These are phyloP conservation scores for Phaethornis superciliosus DNA, from an alignment of 2,113 vertebrate species.

Conservation along the genomic window DNA sequence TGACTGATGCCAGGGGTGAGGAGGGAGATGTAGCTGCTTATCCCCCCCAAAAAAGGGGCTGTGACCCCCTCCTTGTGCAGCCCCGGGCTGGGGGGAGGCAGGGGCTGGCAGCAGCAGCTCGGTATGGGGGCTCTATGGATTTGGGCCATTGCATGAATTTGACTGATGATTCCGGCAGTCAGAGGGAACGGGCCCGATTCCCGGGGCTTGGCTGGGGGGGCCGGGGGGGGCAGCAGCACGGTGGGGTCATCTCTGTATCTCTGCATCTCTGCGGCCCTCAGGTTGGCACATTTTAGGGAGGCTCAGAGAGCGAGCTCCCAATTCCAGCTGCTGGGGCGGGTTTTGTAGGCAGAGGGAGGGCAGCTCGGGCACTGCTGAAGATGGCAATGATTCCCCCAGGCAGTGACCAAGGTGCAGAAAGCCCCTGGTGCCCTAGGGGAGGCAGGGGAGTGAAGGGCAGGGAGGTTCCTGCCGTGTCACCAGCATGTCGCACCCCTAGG, in stretches of 20 bases:
- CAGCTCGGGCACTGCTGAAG: not conserved
- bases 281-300: constrained; percentile 19
- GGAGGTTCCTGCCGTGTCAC: not conserved
- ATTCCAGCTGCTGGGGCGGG: not conserved
- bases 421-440: not conserved
- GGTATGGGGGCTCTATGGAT: constrained; percentile 23
- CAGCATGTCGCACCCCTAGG: not conserved
- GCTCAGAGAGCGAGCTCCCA: not conserved
- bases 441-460: not conserved
- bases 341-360: constrained; percentile 54
- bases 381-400: constrained; percentile 29
- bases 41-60: too few species aligned
- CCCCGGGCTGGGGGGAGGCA: too few species aligned
- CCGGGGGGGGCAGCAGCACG: not conserved
- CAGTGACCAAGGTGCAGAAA: constrained; percentile 42
- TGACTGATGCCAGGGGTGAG: accelerated
- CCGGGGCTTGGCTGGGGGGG: too few species aligned
- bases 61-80: too few species aligned
- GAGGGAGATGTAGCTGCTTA: not conserved
- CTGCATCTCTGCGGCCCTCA: not conserved
- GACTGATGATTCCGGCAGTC: constrained; percentile 13
- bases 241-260: not conserved
- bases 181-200: not conserved
- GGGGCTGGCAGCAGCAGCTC: constrained; percentile 13
- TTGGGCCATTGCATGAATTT: constrained; percentile 21